Base-by-base conservation (phyloP, 2,888 invertebrate species). In the Schizotus pectinicornis region DNA sequence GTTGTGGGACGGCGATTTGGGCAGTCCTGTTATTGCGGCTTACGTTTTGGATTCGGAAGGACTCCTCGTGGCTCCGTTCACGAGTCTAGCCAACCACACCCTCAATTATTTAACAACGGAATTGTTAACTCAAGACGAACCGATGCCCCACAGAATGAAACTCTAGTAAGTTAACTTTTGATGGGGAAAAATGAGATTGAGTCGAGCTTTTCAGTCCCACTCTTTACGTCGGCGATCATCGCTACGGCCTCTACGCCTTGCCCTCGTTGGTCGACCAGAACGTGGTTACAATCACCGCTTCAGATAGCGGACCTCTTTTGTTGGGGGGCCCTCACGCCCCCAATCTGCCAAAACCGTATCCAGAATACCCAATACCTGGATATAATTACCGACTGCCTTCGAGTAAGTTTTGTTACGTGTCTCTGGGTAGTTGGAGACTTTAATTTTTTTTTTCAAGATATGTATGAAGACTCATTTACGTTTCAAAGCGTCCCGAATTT, bases 251-350 rank as follows among this genome's bases (percentile, higher is more conserved):
- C 0, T 98, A 97, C 80, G 98, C 98, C 0, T 79, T 98, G 49
- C 94, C 95, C 1, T 93, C 96, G 0, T 81, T 96, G 14, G 95
- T 96, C 1, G 97, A 98, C 81, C 92, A 95, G 71, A 88, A 90
- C 65, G 91, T 92, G 2, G 90, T 92, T 7, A 91, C 94, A 6
- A 91, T 94, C 77, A 86, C 88, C 0, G 85, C 88, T 3, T 86
- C 88, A 1, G 89, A 88, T 70, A 83, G 80, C 9, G 84, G 82
- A 8, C 88, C 89, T 0, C 82, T 91, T 54, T 81, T 94, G 7
- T 77, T 94, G 0, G 92, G 90, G 73, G 94, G 94, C 0, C 92
- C 93, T 37, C 65, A 75, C 63, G 66, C 71, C 62, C 68, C 74
- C 3, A 71, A 72, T 35, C 63, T 63, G 11, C 71, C 76, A n/a